Percentiles rank a stretch among this genome's conserved stretches.
These are phyloP conservation scores for Pachliopta kotzebuea DNA, from an alignment of 2,888 invertebrate genomes.

Conservation along the genomic window DNA sequence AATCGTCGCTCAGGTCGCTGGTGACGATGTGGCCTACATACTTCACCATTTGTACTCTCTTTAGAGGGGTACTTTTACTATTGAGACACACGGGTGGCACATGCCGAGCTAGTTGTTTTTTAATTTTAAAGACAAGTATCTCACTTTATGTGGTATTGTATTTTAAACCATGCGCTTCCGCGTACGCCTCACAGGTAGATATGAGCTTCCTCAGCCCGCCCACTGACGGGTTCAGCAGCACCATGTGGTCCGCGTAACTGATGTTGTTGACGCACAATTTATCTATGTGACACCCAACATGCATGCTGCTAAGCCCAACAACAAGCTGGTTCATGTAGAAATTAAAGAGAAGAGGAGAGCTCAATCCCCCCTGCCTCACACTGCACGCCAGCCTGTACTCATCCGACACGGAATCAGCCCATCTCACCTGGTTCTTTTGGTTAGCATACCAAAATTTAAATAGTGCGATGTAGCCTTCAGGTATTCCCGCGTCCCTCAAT, in stretches of 20 bases:
- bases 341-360: slow-evolving; percentile 1
- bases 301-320: no score
- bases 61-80: neutral
- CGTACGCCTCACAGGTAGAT: neutral
- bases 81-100: neutral
- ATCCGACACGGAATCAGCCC: neutral
- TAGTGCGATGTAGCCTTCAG: neutral
- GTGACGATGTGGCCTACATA: neutral
- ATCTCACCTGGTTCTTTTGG: slow-evolving; percentile 4
- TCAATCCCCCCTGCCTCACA: neutral
- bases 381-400: neutral
- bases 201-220: neutral
- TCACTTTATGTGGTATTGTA: neutral
- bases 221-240: neutral
- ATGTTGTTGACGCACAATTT: neutral
- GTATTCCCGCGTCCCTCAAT: neutral
- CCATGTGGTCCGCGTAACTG: neutral
- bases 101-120: neutral
- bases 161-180: neutral
- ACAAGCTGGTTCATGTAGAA: neutral
- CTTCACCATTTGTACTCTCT: neutral
- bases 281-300: neutral
- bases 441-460: neutral
- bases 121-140: neutral
- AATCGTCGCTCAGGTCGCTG: neutral